Conservation (phyloP, 2,888 invertebrate species). For the Caenorhabditis macrosperma region DNA sequence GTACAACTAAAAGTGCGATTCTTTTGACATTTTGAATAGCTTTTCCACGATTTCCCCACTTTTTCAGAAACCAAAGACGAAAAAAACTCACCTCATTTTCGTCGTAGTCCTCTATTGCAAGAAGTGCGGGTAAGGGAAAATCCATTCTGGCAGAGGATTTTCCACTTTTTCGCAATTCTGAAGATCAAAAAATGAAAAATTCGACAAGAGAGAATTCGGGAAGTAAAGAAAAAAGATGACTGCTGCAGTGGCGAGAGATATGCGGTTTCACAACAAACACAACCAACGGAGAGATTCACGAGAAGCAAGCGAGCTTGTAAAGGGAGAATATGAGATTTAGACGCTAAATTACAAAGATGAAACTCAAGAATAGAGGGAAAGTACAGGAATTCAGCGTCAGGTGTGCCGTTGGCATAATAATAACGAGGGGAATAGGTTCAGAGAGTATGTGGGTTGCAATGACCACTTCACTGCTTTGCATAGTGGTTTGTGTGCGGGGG, state of each 20-base stretch:
- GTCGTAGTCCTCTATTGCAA: slow-evolving; percentile 60
- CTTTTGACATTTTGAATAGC: too few relatives aligned
- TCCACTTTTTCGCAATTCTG: slow-evolving; percentile 14
- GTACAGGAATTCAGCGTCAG: background rate
- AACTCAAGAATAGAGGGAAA: too few relatives aligned
- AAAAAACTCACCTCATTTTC: slow-evolving; percentile 54
- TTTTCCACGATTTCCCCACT: background rate
- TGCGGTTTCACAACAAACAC: slow-evolving; percentile 57
- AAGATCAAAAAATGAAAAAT: slow-evolving; percentile 12
- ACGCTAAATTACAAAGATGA: background rate
- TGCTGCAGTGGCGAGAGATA: slow-evolving; percentile 27
- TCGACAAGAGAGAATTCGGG: slow-evolving; percentile 14
- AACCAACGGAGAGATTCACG: background rate
- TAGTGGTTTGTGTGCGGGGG: slow-evolving; percentile 24
- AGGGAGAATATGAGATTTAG: slow-evolving; percentile 21
- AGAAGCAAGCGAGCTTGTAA: slow-evolving; percentile 5
- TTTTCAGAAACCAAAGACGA: background rate
- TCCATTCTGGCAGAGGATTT: slow-evolving; percentile 43
- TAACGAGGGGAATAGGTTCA: background rate
- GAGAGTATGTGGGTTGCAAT: slow-evolving; percentile 22
- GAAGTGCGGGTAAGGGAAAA: slow-evolving; percentile 55
- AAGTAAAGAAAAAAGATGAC: background rate
- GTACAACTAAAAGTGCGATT: background rate
- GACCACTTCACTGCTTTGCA: slow-evolving; percentile 57
- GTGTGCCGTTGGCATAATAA: slow-evolving; percentile 6